Evolutionary conservation across 2,888 invertebrate genomes (phyloP).

Genomic region (Tethea ocularis): DNA sequence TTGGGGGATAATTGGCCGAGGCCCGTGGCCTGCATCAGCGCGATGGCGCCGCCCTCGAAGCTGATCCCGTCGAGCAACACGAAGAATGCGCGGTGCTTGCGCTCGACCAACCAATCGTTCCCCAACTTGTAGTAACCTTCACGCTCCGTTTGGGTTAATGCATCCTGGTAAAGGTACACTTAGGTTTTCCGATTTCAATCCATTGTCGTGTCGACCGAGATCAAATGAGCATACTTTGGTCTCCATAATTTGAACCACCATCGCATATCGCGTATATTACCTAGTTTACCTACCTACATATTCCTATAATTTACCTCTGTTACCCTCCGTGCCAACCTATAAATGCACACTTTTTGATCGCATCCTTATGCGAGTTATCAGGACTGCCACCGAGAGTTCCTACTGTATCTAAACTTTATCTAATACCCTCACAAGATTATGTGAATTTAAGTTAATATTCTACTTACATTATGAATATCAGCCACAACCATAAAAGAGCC

Average conservation of each 20-base stretch:
- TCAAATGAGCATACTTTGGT: background rate
- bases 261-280: no score
- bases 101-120: conserved; percentile 90
- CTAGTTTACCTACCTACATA: no score
- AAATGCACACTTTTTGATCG: no score
- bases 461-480: conserved; percentile 89
- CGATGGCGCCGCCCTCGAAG: conserved; percentile 90
- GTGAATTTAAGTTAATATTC: background rate
- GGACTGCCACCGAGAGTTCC: background rate
- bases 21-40: conserved; percentile 92
- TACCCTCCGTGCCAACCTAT: no score
- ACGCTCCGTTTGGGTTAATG: conserved; percentile 18
- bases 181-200: no score
- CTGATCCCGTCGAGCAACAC: conserved; percentile 88
- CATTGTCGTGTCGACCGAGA: no score
- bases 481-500: conserved; percentile 95
- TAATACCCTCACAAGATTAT: no score
- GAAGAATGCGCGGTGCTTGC: conserved; percentile 94
- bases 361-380: no score
- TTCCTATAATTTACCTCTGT: no score
- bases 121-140: conserved; percentile 52
- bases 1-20: conserved; percentile 96
- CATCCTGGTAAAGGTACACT: conserved; percentile 11
- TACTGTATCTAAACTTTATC: no score
- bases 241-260: background rate